These are phyloP conservation scores for Accipiter virgatus DNA, from an alignment of 2,113 vertebrate genomes.

Conservation along the genomic window DNA sequence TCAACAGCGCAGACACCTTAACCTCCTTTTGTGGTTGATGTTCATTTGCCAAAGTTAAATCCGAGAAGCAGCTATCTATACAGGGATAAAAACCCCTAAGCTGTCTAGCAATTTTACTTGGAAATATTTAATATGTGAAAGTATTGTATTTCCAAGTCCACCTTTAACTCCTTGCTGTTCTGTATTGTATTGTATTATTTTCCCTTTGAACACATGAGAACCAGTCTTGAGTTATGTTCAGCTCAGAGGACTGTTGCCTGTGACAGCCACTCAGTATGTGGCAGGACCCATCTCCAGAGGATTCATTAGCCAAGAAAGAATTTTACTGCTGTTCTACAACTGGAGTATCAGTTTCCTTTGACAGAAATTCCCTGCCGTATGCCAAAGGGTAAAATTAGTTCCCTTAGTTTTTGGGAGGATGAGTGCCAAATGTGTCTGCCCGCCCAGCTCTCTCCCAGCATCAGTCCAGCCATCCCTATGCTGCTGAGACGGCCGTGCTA, in stretches of 20 bases:
- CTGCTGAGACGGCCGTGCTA: fast-evolving
- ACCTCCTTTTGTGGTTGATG: background rate
- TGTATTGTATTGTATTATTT: background rate
- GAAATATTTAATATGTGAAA: background rate
- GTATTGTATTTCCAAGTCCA: background rate
- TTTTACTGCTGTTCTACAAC: background rate
- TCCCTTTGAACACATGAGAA: background rate
- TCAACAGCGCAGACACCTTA: background rate
- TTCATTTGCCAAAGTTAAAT: background rate
- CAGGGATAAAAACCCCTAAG: background rate
- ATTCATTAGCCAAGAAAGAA: background rate
- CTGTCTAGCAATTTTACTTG: background rate
- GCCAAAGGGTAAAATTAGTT: background rate
- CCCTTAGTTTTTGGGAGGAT: background rate
- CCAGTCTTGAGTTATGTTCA: background rate
- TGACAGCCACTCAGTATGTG: fast-evolving
- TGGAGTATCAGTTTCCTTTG: background rate
- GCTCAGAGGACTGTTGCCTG: background rate
- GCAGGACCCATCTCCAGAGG: background rate
- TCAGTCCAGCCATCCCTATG: fast-evolving
- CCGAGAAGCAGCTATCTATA: background rate
- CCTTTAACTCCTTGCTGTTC: background rate
- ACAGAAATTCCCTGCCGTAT: background rate
- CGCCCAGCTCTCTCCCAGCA: background rate
- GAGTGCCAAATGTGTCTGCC: background rate